These are phyloP conservation scores for Asbolus verrucosus DNA, from an alignment of 1,140 invertebrate species.

Conservation along the genomic window DNA sequence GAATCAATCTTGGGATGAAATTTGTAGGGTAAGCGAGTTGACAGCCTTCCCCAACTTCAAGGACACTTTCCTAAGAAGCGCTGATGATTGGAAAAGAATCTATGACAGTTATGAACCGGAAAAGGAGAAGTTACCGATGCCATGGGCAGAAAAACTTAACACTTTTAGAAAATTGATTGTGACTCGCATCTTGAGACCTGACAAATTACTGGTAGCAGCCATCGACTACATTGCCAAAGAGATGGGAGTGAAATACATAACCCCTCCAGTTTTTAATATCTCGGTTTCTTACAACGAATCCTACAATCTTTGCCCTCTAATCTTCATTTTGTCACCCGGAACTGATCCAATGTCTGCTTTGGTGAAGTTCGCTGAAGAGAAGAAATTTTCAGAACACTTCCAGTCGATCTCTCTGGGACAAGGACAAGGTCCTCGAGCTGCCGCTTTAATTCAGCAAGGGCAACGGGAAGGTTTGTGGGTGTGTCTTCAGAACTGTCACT, in stretches of 20 bases:
- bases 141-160: conserved; percentile 75
- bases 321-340: conserved; percentile 93
- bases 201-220: conserved; percentile 79
- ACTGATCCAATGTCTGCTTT: conserved; percentile 89
- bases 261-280: conserved; percentile 90
- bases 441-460: conserved; percentile 81
- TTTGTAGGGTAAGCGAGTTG: conserved; percentile 80
- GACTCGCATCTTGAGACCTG: conserved; percentile 83
- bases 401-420: conserved; percentile 92
- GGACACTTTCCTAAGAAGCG: conserved; percentile 68
- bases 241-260: conserved; percentile 84
- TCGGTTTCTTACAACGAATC: conserved; percentile 87
- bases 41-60: conserved; percentile 70
- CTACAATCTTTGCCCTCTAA: conserved; percentile 82
- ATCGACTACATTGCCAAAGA: conserved; percentile 75
- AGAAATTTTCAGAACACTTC: conserved; percentile 81
- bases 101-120: conserved; percentile 76
- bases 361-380: conserved; percentile 82
- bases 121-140: conserved; percentile 68
- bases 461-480: conserved; percentile 87
- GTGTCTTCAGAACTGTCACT: conserved; percentile 94
- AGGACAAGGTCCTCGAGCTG: conserved; percentile 88
- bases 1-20: conserved; percentile 86
- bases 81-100: conserved; percentile 77
- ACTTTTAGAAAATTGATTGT: conserved; percentile 86